A percentile compares a stretch with the other conserved stretches of the same genome.
Evolutionary conservation across 2,888 invertebrate genomes (phyloP).

Genomic region (Dicycla oo): DNA sequence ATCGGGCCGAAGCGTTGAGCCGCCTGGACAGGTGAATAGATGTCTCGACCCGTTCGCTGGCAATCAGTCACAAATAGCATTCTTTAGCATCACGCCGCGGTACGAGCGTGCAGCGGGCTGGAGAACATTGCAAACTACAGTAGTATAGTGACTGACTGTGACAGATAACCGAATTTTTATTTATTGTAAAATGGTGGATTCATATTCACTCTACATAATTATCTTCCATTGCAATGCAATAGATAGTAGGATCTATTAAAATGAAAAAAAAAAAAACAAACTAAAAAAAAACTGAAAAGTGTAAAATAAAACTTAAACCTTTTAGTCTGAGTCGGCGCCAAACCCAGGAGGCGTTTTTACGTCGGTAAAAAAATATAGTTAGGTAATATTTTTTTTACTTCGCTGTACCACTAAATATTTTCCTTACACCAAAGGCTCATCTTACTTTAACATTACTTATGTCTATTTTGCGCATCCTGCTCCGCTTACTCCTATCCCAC

Average conservation of each 20-base stretch:
- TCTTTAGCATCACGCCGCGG: conserved; percentile 42
- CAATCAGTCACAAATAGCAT: conserved; percentile 78
- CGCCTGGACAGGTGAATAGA: conserved; percentile 85
- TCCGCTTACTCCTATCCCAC: conserved; percentile 1
- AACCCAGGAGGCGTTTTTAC: background rate
- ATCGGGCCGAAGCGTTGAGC: conserved; percentile 74
- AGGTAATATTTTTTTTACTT: background rate
- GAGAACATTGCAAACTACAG: background rate
- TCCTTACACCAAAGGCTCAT: background rate
- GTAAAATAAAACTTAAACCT: background rate
- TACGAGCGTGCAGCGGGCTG: conserved; percentile 47
- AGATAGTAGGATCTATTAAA: background rate
- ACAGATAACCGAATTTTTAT: background rate
- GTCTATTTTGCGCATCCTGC: background rate
- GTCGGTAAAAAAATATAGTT: background rate
- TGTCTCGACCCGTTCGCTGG: conserved; percentile 78
- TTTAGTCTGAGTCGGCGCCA: background rate
- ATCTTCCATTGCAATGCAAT: background rate
- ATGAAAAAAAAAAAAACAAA: background rate
- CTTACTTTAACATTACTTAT: background rate
- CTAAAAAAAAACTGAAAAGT: background rate
- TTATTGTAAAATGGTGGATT: background rate
- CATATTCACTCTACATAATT: background rate
- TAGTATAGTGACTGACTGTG: too few relatives aligned
- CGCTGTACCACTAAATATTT: background rate